These are phyloP conservation scores for Stramonita haemastoma DNA, from an alignment of 2,888 invertebrate species.

Conservation along the genomic window DNA sequence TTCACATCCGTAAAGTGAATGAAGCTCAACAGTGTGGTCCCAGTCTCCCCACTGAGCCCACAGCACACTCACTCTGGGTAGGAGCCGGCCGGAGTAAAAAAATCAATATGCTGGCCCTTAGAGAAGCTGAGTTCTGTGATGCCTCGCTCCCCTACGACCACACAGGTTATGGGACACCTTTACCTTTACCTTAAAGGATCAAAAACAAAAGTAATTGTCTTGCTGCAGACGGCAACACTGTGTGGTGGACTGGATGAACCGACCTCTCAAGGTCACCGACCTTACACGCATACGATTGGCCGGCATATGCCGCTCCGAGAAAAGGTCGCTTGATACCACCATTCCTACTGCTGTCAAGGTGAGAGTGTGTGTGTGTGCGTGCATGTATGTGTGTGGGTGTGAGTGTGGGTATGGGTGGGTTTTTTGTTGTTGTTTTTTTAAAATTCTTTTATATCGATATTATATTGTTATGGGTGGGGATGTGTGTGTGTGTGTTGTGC, in stretches of 20 bases:
- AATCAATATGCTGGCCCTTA: no score
- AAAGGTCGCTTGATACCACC: constrained; percentile 61
- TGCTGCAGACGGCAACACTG: constrained; percentile 47
- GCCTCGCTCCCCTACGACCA: no score
- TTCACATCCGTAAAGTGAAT: no score
- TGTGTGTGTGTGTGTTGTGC: constrained; percentile 23
- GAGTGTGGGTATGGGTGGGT: not conserved
- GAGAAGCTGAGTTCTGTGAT: no score
- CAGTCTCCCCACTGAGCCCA: no score
- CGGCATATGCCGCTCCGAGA: constrained; percentile 70
- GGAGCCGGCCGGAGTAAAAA: no score
- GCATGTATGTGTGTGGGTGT: constrained; percentile 26
- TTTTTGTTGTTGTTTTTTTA: not conserved
- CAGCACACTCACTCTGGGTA: no score
- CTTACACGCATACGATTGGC: constrained; percentile 61
- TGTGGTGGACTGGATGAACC: constrained; percentile 56
- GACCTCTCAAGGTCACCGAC: constrained; percentile 57
- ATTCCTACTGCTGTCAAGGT: constrained; percentile 65
- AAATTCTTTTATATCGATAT: not conserved
- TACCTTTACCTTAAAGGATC: no score
- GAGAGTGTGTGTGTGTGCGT: constrained; percentile 29
- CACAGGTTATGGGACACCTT: no score
- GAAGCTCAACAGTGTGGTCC: no score
- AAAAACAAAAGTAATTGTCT: not conserved
- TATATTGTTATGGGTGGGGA: not conserved